A percentile compares a stretch with the other conserved stretches of the same genome.
Evolutionary conservation across 2,797 vertebrate species (phyloP).

Genomic region (Alosa sapidissima): DNA sequence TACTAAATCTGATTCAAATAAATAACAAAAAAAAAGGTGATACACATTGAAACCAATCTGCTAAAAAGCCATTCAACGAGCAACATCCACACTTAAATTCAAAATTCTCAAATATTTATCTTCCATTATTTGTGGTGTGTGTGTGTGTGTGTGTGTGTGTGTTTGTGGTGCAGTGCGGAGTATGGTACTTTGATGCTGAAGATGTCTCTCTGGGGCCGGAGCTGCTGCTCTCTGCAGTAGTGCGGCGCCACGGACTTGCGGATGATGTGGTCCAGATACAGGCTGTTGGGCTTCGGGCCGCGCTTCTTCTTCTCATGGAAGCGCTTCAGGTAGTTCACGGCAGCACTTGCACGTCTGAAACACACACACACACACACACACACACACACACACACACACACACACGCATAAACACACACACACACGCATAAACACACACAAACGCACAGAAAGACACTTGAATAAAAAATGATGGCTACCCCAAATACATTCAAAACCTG

Average conservation of each 20-base stretch:
- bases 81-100: too few relatives aligned
- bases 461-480: too few relatives aligned
- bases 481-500: too few relatives aligned
- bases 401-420: background rate
- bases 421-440: background rate
- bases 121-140: background rate
- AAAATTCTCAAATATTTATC: too few relatives aligned
- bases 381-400: background rate
- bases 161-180: background rate
- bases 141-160: background rate
- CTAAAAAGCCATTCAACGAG: too few relatives aligned
- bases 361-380: background rate
- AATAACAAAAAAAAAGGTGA: background rate
- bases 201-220: conserved; percentile 89
- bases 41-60: too few relatives aligned
- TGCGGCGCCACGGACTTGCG: conserved; percentile 88
- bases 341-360: conserved; percentile 89
- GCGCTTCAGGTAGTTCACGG: conserved; percentile 93
- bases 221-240: conserved; percentile 87
- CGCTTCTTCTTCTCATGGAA: conserved; percentile 98
- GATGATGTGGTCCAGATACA: conserved; percentile 96
- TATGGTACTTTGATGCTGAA: conserved; percentile 89
- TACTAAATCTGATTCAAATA: background rate
- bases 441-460: background rate
- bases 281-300: conserved; percentile 91